Percentiles rank a stretch among this genome's conserved stretches.
Conservation (phyloP, 2,113 vertebrate genomes). For the Cynopterus brachyotis region DNA sequence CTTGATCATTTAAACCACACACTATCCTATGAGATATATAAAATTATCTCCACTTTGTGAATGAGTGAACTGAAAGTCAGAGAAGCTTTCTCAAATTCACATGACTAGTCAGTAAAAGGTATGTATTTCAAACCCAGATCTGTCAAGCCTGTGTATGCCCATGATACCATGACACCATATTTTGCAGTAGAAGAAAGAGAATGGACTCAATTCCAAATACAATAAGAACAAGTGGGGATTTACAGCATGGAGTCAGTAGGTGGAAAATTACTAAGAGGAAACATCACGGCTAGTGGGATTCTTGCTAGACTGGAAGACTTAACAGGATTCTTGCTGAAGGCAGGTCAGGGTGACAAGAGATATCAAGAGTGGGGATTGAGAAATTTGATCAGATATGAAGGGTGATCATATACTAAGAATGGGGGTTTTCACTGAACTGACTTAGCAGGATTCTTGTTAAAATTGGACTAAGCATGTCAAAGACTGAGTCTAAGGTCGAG, state of each 20-base stretch:
- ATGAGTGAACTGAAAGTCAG: not conserved
- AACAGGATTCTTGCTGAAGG: slow-evolving; percentile 2
- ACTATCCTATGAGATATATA: not conserved
- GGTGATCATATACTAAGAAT: not conserved
- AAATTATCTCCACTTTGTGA: not conserved
- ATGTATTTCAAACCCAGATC: not conserved
- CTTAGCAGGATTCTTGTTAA: not conserved
- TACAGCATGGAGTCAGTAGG: not conserved
- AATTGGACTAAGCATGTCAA: not conserved
- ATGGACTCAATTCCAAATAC: not conserved
- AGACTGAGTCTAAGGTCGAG: not conserved
- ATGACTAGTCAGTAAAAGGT: not conserved
- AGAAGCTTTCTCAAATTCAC: not conserved
- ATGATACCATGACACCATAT: not conserved
- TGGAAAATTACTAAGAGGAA: not conserved
- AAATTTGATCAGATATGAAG: not conserved
- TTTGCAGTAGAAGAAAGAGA: not conserved
- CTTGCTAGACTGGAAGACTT: not conserved
- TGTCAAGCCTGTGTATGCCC: not conserved
- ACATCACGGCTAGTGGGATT: not conserved
- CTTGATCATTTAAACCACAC: not conserved
- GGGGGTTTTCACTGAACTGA: not conserved
- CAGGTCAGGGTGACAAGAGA: not conserved
- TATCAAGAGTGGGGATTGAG: not conserved
- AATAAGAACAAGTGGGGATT: not conserved